Evolutionary conservation across 1,140 invertebrate genomes (phyloP).

Genomic region (Lordiphosa collinella): DNA sequence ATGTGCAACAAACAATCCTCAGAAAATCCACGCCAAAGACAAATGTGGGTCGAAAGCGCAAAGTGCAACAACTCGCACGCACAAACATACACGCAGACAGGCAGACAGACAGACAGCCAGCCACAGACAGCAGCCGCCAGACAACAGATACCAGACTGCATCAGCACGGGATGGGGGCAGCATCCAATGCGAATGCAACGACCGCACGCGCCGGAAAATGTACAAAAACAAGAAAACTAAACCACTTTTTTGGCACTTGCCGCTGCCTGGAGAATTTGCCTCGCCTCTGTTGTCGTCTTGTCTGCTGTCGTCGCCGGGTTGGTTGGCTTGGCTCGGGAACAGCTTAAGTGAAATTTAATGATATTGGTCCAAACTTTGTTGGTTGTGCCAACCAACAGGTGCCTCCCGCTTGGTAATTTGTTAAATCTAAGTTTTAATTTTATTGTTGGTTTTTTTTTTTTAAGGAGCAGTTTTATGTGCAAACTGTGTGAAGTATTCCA

Average conservation of each 20-base stretch:
- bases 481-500: too few relatives aligned
- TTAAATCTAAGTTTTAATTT: conserved; percentile 47
- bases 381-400: conserved; percentile 44
- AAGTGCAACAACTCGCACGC: conserved; percentile 63
- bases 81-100: conserved; percentile 1
- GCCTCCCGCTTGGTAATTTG: conserved; percentile 49
- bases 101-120: too few relatives aligned
- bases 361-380: conserved; percentile 38
- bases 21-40: conserved; percentile 52
- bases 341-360: conserved; percentile 73
- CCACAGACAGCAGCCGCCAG: conserved; percentile 3
- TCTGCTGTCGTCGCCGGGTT: conserved; percentile 16
- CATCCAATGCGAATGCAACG: conserved; percentile 11
- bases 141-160: conserved; percentile 12
- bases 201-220: conserved; percentile 39
- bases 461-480: too few relatives aligned
- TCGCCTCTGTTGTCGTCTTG: conserved; percentile 3
- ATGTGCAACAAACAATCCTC: conserved; percentile 41
- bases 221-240: conserved; percentile 53
- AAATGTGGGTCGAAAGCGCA: conserved; percentile 73
- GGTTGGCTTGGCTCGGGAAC: conserved; percentile 29
- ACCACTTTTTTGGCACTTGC: conserved; percentile 63
- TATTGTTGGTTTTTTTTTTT: too few relatives aligned
- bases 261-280: conserved; percentile 18
- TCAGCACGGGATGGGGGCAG: neutral